These are phyloP conservation scores for Maccullochella peelii DNA, from an alignment of 2,113 vertebrate genomes.

Conservation along the genomic window DNA sequence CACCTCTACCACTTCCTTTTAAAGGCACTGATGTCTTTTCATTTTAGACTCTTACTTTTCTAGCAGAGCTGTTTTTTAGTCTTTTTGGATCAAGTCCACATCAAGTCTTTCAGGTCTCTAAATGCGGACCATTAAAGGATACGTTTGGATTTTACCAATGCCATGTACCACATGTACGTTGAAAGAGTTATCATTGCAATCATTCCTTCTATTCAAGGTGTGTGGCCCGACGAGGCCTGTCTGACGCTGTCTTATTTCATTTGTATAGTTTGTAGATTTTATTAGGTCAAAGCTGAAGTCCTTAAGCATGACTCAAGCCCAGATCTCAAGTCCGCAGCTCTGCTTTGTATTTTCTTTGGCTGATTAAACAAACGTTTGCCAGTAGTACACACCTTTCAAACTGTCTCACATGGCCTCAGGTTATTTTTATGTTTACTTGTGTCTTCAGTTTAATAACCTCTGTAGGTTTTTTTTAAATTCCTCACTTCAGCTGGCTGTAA, in stretches of 20 bases:
- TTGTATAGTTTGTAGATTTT: neutral
- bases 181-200: neutral
- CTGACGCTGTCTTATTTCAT: neutral
- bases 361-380: neutral
- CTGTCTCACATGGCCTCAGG: neutral
- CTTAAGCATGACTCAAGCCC: neutral
- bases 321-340: neutral
- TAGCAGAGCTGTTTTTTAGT: neutral
- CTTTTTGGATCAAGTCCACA: neutral
- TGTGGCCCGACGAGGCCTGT: neutral
- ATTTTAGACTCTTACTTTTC: neutral
- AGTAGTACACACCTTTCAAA: slow-evolving; percentile 4
- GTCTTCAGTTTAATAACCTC: neutral
- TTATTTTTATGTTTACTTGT: neutral
- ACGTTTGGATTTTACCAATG: no score
- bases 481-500: neutral
- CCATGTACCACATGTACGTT: neutral
- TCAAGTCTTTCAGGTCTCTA: neutral
- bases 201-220: neutral
- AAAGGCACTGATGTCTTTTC: neutral
- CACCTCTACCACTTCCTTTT: neutral
- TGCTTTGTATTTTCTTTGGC: neutral
- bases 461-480: neutral
- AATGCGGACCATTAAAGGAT: neutral
- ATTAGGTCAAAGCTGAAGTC: neutral